Percentiles rank a stretch among this genome's conserved stretches.
Evolutionary conservation across 1,140 invertebrate species (phyloP).

Genomic region (Pseudomyrmex flavicornis): DNA sequence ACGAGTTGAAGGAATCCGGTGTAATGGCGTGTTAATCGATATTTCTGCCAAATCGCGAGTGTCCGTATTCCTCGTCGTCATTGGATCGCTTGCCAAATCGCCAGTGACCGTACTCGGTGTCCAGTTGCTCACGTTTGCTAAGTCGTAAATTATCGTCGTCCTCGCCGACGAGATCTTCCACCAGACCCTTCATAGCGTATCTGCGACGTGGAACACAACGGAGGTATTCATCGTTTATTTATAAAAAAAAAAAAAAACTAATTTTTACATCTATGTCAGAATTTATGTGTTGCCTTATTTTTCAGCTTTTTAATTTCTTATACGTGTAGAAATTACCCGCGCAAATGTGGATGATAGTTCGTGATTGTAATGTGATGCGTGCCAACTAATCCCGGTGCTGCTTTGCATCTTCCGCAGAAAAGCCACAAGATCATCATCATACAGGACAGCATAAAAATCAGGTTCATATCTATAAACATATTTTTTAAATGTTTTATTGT

Average conservation of each 20-base stretch:
- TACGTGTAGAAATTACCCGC: constrained; percentile 63
- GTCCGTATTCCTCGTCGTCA: constrained; percentile 8
- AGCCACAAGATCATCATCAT: constrained; percentile 61
- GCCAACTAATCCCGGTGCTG: constrained; percentile 58
- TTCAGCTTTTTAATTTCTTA: neutral
- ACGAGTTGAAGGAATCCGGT: constrained; percentile 19
- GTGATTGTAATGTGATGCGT: constrained; percentile 57
- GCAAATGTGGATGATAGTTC: constrained; percentile 55
- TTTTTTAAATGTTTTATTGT: neutral
- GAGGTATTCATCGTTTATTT: neutral
- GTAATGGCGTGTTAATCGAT: constrained; percentile 17
- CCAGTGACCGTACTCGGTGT: constrained; percentile 89
- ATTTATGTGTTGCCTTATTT: neutral
- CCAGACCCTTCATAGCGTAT: constrained; percentile 76
- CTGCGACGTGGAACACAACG: constrained; percentile 14
- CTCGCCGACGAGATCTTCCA: constrained; percentile 82
- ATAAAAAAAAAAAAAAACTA: neutral
- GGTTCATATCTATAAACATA: constrained; percentile 66
- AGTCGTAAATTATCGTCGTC: constrained; percentile 86
- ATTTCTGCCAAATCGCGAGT: constrained; percentile 36
- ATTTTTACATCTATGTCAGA: neutral
- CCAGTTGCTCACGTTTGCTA: constrained; percentile 85
- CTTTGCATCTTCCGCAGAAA: constrained; percentile 62
- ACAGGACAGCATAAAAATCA: constrained; percentile 44
- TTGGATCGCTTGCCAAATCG: constrained; percentile 86